These are phyloP conservation scores for Pristionchus maxplancki DNA, from an alignment of 2,888 invertebrate genomes.

Conservation along the genomic window DNA sequence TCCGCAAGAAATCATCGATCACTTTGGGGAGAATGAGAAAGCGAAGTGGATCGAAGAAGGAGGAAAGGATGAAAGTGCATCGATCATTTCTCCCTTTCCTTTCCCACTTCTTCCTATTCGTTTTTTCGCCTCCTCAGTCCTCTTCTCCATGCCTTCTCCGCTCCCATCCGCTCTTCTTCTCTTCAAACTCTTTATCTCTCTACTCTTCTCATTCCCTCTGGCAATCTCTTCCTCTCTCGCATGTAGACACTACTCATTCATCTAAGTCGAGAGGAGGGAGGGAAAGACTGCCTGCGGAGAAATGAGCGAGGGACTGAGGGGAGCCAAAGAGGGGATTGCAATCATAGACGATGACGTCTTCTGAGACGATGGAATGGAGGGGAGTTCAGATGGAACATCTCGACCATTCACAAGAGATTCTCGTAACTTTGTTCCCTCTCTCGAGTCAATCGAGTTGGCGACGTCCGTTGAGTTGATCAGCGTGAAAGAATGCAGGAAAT, in stretches of 20 bases:
- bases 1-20: conserved; percentile 23
- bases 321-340: not conserved
- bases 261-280: conserved; percentile 20
- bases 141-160: not conserved
- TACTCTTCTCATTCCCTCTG: not conserved
- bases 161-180: not conserved
- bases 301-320: conserved; percentile 14
- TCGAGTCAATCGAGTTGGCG: not conserved
- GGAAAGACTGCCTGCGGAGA: not conserved
- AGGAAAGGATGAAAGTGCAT: conserved; percentile 29
- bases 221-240: not conserved
- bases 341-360: conserved; percentile 17
- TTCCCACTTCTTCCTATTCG: conserved; percentile 23
- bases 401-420: not conserved
- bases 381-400: not conserved
- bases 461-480: conserved; percentile 40
- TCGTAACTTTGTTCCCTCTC: conserved; percentile 4
- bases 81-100: conserved; percentile 19
- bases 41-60: not conserved
- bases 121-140: conserved; percentile 29
- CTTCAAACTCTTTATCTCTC: conserved; percentile 32
- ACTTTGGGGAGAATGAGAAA: not conserved
- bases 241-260: conserved; percentile 43
- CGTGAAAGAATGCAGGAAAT: conserved; percentile 19
- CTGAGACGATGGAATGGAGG: not conserved